phyloP scores from a whole-genome alignment of 2,797 vertebrate species.

The Macropodus opercularis region DNA sequence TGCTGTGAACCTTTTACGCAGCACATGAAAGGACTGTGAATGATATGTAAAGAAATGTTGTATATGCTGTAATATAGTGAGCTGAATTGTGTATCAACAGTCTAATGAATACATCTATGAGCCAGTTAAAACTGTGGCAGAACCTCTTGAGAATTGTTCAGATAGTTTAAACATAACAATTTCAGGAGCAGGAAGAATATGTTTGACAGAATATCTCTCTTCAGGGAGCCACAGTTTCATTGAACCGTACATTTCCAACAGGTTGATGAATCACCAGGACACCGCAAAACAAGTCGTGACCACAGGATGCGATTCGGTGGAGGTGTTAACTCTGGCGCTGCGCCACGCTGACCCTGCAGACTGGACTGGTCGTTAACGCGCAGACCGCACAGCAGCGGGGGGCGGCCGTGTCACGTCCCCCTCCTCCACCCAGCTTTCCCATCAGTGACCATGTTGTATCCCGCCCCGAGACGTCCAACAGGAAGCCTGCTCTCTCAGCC shows the following conservation, averaged over 20 bases:
- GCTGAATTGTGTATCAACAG: constrained; percentile 31
- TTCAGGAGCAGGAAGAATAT: background rate
- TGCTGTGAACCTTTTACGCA: constrained; percentile 2
- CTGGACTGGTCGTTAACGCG: constrained; percentile 28
- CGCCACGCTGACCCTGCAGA: constrained; percentile 28
- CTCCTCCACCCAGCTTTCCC: constrained; percentile 3
- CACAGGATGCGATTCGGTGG: constrained; percentile 29
- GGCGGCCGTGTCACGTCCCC: background rate
- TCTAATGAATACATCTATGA: constrained; percentile 35
- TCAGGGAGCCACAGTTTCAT: constrained; percentile 1
- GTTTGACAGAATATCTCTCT: background rate
- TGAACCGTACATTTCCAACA: constrained; percentile 6
- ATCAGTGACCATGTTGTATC: constrained; percentile 9
- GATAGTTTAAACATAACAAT: too few relatives aligned
- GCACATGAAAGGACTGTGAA: constrained; percentile 16
- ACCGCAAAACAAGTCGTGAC: constrained; percentile 16
- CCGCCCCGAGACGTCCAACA: constrained; percentile 1
- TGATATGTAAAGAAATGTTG: background rate
- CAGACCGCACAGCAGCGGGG: constrained; percentile 17
- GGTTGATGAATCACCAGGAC: constrained; percentile 37
- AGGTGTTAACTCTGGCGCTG: constrained; percentile 3
- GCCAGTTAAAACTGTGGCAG: constrained; percentile 17
- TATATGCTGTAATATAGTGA: constrained; percentile 2
- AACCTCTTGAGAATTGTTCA: constrained; percentile 19
- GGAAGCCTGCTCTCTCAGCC: background rate